phyloP scores from a whole-genome alignment of 1,140 invertebrate genomes.

The Bombus sylvicola region DNA sequence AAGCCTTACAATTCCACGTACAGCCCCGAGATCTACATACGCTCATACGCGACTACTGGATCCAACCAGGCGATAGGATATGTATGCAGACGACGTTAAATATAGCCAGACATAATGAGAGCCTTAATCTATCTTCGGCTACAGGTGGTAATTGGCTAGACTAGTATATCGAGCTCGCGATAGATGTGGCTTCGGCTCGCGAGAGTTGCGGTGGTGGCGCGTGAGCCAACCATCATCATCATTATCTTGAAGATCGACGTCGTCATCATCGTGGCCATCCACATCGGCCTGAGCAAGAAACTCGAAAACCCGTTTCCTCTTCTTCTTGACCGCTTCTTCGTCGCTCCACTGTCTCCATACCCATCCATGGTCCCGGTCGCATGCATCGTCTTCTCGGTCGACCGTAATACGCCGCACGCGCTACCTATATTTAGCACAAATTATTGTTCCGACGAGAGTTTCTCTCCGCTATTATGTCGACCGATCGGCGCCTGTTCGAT shows the following conservation, averaged over 20 bases:
- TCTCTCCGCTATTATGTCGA: slow-evolving; percentile 66
- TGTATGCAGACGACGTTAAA: slow-evolving; percentile 51
- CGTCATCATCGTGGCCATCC: slow-evolving; percentile 35
- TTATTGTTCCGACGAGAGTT: slow-evolving; percentile 65
- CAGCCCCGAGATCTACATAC: slow-evolving; percentile 3
- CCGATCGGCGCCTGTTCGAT: slow-evolving; percentile 46
- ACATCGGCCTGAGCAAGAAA: slow-evolving; percentile 55
- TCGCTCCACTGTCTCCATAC: not conserved
- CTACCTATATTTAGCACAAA: slow-evolving; percentile 72
- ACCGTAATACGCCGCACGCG: slow-evolving; percentile 65
- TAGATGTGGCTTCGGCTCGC: slow-evolving; percentile 10
- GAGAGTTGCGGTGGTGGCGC: slow-evolving; percentile 4
- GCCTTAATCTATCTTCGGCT: slow-evolving; percentile 56
- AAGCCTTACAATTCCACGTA: not conserved
- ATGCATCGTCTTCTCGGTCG: slow-evolving; percentile 23
- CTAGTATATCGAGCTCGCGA: slow-evolving; percentile 45
- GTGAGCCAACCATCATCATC: slow-evolving; percentile 34
- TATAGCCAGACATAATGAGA: slow-evolving; percentile 59
- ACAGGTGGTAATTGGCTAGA: slow-evolving; percentile 56
- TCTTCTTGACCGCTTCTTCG: slow-evolving; percentile 35
- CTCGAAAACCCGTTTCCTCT: slow-evolving; percentile 57
- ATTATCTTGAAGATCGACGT: slow-evolving; percentile 40
- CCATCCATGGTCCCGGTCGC: not conserved
- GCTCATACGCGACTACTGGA: not conserved
- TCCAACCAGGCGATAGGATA: slow-evolving; percentile 2